A percentile compares a stretch with the other conserved stretches of the same genome.
These are phyloP conservation scores for Rallus crepitans DNA, from an alignment of 2,797 vertebrate species.

Conservation along the genomic window DNA sequence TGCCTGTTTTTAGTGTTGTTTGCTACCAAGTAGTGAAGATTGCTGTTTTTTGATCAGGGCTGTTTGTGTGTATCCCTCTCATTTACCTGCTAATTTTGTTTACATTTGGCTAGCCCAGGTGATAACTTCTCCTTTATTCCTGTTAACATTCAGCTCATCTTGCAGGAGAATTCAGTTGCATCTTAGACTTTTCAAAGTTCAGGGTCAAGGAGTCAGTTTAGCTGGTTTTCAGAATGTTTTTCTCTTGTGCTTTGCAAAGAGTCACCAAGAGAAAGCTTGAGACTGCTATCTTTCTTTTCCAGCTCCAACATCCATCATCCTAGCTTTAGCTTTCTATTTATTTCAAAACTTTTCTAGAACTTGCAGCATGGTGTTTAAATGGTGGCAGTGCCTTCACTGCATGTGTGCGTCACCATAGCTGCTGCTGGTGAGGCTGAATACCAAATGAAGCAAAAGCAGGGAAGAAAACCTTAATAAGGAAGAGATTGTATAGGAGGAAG, in stretches of 20 bases:
- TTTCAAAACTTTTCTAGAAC: background rate
- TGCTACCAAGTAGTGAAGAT: background rate
- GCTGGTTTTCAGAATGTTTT: background rate
- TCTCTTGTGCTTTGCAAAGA: background rate
- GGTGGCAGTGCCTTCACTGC: background rate
- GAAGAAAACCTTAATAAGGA: background rate
- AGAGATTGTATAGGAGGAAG: background rate
- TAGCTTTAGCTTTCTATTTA: background rate
- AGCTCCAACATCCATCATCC: background rate
- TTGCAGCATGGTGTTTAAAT: background rate
- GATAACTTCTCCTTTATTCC: background rate
- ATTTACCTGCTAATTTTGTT: background rate
- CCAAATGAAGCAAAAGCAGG: background rate
- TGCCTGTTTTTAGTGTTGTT: too few relatives aligned
- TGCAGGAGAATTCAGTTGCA: background rate
- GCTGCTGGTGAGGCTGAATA: background rate
- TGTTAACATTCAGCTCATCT: background rate
- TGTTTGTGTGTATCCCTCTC: background rate
- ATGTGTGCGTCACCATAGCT: background rate
- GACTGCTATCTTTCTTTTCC: background rate
- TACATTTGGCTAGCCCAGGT: background rate
- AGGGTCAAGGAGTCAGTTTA: background rate
- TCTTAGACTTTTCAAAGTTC: background rate
- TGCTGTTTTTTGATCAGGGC: background rate
- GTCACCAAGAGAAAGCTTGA: background rate